Evolutionary conservation across 2,113 vertebrate species (phyloP), one percentile per base, ranked within the genome.

Genomic region (Chlorocebus sabaeus): DNA sequence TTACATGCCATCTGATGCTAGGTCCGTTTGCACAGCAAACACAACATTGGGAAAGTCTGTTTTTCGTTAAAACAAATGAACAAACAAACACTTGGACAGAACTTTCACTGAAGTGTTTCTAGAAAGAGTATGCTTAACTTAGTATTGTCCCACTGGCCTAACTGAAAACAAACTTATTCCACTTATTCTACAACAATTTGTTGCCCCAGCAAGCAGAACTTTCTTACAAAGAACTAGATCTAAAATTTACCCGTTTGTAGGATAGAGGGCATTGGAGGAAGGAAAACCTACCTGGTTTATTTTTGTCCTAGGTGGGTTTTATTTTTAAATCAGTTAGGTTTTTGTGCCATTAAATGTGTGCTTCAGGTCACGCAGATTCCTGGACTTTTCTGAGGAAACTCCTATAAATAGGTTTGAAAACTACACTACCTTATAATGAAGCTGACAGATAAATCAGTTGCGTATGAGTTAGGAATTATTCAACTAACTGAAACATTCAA

Each of bases 291-390:
- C 38, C 45, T 52, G 6, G 10, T 59, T 96, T 92, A 85, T 87
- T 97, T 95, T 93, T 97, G 61, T 72, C 64, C 17, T 78, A 52
- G 76, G 35, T 92, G 14, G 35, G 23, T 88, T 97, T 90, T 96
- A 92, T 82, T 96, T 97, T 94, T 55, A 89, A 95, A 82, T 86
- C 45, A 91, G 8, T 92, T 76, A 81, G 43, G 4, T 27, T 87
- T 68, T 79, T 75, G 5, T 80, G 52, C 52, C 52, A 55, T 93
- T 82, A 86, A 92, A 89, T 59, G 12, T 78, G 6, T 55, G 40
- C 6, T 32, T 96, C 1, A 22, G n/a, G 38, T 68, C 83, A 50
- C 32, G 87, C 45, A 80, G 25, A 89, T 68, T 89, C 67, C 3
- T 59, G 22, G 40, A n/a, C 23, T 97, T 97, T 91, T 81, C 67